Evolutionary conservation across 2,888 invertebrate species (phyloP), one percentile per base, ranked within the genome.

Genomic region (Macaria liturata): DNA sequence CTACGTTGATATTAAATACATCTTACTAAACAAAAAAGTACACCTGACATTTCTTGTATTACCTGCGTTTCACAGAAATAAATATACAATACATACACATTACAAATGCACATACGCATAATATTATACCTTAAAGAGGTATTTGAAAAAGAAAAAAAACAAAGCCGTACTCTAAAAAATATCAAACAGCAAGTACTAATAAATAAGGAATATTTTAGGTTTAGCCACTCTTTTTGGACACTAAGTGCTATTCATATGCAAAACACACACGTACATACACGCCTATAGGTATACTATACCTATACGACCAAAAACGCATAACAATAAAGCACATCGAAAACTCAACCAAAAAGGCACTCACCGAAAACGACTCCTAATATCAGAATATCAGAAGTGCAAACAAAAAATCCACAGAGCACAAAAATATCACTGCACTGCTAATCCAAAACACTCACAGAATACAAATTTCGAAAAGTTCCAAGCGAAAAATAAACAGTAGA

Each of bases 311-410:
- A 54, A 55, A 50, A 46, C 51, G 59, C 52, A 63, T 59, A 68
- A 67, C 64, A 67, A 69, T 62, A 67, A 59, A 61, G 52, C 67
- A 69, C 68, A 69, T 54, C 65, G 61, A 74, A 68, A 74, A 62
- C 64, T 68, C 61, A 66, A 65, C 57, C 54, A 65, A 66, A 64
- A 66, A 64, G 62, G 55, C 66, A 84, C 86, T 86, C 68, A 87
- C 87, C 86, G 71, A 80, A 81, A 80, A 74, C 63, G 61, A 67
- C 71, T 71, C 75, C 66, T 54, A 53, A 54, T 42, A 45, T 46
- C 34, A 0, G 34, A 53, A 54, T 42, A 45, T 46, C 20, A 1
- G 34, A 61, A 46, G 44, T 37, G 8, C 49, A 62, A 63, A 68
- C 58, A 68, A 68, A 75, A 68, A 70, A 73, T 75, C 74, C 74